Evolutionary conservation across 2,113 vertebrate genomes (phyloP).

Genomic region (Trachemys scripta): DNA sequence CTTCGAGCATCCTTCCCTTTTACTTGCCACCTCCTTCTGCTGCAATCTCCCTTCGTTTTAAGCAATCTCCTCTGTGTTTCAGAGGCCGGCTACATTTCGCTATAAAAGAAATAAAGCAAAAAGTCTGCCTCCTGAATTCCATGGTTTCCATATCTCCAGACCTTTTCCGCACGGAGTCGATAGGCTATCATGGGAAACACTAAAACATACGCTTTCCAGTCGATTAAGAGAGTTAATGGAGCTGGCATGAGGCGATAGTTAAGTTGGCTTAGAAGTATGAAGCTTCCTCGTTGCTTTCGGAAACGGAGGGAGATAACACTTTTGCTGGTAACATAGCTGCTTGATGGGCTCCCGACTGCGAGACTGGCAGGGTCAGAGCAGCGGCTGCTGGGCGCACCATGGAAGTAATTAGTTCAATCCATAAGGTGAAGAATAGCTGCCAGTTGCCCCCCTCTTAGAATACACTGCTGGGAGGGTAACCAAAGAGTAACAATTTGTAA

Average conservation of each 20-base stretch:
- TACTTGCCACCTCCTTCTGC: background rate
- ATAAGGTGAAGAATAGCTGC: background rate
- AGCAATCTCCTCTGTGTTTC: background rate
- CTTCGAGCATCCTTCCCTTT: conserved; percentile 15
- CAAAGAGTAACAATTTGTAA: background rate
- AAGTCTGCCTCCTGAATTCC: background rate
- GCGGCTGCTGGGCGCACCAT: background rate
- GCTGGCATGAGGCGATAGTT: background rate
- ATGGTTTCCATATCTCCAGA: conserved; percentile 10
- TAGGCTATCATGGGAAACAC: background rate
- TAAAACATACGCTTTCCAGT: background rate
- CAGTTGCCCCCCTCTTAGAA: background rate
- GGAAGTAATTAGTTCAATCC: background rate
- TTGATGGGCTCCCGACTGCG: background rate
- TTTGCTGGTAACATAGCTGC: background rate
- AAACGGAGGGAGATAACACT: background rate
- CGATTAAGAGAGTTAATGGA: conserved; percentile 37
- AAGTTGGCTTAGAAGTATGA: conserved; percentile 2
- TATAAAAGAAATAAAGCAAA: conserved; percentile 1
- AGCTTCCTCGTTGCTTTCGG: conserved; percentile 20
- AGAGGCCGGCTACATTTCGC: background rate
- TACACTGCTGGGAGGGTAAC: background rate
- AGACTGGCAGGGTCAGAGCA: background rate
- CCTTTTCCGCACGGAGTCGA: background rate
- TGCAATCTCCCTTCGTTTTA: background rate